Percentiles rank a stretch among this genome's conserved stretches.
Evolutionary conservation across 2,888 invertebrate species (phyloP).

Genomic region (Leptinotarsa peninsularis): DNA sequence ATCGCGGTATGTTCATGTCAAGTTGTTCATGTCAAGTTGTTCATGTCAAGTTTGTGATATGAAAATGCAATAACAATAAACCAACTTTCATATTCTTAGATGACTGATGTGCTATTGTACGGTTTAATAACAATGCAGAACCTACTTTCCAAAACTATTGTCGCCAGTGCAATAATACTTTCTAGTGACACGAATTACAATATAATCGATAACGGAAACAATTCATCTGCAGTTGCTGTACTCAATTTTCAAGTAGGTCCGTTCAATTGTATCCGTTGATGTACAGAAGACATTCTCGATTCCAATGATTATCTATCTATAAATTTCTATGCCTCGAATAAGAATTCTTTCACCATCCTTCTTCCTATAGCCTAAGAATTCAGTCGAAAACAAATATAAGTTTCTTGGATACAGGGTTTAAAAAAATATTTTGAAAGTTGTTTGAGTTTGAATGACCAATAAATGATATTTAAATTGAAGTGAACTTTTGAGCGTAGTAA

Average conservation of each 20-base stretch:
- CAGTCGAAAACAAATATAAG: no score
- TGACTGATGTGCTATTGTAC: conserved; percentile 17
- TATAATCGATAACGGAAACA: conserved; percentile 7
- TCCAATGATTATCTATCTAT: no score
- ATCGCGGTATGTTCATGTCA: background rate
- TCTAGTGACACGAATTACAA: conserved; percentile 10
- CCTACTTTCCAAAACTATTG: conserved; percentile 18
- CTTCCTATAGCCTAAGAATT: no score
- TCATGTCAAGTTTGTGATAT: background rate
- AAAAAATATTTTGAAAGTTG: no score
- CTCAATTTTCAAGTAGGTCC: background rate
- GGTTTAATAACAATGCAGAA: conserved; percentile 9
- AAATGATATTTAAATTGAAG: no score
- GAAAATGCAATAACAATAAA: background rate
- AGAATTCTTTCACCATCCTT: no score
- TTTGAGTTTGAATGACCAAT: no score
- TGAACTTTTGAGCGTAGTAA: no score
- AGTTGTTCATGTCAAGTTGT: background rate
- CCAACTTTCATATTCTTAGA: conserved; percentile 18
- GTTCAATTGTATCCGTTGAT: no score
- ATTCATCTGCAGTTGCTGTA: background rate
- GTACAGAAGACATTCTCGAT: no score
- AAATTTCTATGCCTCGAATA: no score
- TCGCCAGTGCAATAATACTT: conserved; percentile 3
- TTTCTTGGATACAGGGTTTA: no score